Base-by-base conservation (phyloP, 2,888 invertebrate species). In the Ornithoptera alexandrae region DNA sequence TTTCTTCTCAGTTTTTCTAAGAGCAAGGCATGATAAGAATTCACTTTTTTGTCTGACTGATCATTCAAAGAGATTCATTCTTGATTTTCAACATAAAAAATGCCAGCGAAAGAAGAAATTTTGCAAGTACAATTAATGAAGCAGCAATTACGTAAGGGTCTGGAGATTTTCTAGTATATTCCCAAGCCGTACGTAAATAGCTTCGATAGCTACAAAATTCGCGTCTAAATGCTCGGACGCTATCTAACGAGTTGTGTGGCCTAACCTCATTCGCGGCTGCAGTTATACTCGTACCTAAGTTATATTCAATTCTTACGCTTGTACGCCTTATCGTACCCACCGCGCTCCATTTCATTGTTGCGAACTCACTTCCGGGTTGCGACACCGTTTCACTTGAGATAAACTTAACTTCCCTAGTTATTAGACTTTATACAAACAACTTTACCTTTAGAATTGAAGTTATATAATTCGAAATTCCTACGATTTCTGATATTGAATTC, bases 341-440 rank as follows among this genome's bases (percentile, higher is more conserved):
- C 46, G 57, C 46, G 57, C 22, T 60, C 18, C 36, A 65, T 62
- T 71, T 67, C 71, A 70, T 70, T 70, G 70, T 70, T 70, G 70
- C 65, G 24, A 50, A 22, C 69, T 58, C 18, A 63, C 58, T 68
- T 71, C 62, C 70, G 42, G 61, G 58, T 74, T 73, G 60, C 74
- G 73, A 77, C 75, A 75, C 74, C 77, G 76, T 78, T 77, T 78
- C 75, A 77, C 74, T 74, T 75, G 70, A 81, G 84, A 85, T 84
- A 84, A 84, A 76, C 73, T 68, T 71, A 66, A 77, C 82, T 84
- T 84, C 84, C 84, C 82, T 77, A 74, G 74, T 68, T 58, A 24
- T 69, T 71, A 71, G 62, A 70, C 70, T 75, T 77, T 76, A 71
- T 66, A 74, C 76, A 76, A 78, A 77, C 75, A 78, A 75, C 68